Evolutionary conservation across 2,888 invertebrate genomes (phyloP).

Genomic region (Lasioglossum oenotherae): DNA sequence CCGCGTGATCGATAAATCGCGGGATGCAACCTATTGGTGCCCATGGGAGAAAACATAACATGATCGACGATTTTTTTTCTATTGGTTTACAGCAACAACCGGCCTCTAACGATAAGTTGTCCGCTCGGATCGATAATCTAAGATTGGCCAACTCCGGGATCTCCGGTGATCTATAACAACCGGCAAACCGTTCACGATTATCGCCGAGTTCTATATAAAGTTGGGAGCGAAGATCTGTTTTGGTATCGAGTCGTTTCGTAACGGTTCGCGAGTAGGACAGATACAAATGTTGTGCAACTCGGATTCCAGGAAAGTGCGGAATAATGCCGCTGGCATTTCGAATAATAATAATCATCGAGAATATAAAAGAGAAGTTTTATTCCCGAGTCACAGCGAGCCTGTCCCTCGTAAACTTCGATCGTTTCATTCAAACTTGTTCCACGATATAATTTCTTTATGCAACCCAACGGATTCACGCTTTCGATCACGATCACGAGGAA

Average conservation of each 20-base stretch:
- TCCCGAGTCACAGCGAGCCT: neutral
- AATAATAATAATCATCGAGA: neutral
- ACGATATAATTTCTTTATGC: constrained; percentile 13
- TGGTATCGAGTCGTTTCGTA: constrained; percentile 42
- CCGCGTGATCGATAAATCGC: constrained; percentile 70
- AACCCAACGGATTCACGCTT: constrained; percentile 27
- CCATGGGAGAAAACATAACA: constrained; percentile 54
- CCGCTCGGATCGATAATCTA: constrained; percentile 47
- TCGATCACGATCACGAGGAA: constrained; percentile 17
- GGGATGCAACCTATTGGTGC: constrained; percentile 44
- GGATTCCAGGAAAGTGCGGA: neutral
- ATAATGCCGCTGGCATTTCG: neutral
- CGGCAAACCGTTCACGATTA: constrained; percentile 26
- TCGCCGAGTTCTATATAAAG: constrained; percentile 15
- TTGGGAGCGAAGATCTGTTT: constrained; percentile 12
- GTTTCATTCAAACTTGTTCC: neutral
- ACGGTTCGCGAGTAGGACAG: constrained; percentile 8
- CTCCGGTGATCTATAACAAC: constrained; percentile 32
- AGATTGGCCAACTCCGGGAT: neutral
- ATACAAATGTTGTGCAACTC: constrained; percentile 32
- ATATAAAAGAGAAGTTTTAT: neutral
- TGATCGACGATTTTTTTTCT: constrained; percentile 60
- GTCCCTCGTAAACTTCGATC: neutral
- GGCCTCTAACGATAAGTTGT: constrained; percentile 11
- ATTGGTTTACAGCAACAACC: constrained; percentile 18